phyloP scores from a whole-genome alignment of 2,797 vertebrate genomes.

The Octomys mimax region DNA sequence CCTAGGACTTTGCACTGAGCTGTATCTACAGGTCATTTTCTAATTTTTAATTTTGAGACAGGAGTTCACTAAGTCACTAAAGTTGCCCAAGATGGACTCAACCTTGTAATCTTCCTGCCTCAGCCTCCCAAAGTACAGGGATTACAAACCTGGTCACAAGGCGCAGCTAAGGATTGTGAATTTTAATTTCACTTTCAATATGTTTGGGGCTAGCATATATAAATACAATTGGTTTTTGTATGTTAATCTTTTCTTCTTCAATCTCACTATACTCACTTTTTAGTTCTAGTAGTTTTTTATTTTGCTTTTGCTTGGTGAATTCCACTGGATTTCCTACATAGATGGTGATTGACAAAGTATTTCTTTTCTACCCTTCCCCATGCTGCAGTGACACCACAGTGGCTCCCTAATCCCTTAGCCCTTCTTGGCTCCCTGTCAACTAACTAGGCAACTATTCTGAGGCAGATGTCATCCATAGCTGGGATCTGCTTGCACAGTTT shows the following conservation, averaged over 20 bases:
- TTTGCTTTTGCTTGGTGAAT: neutral
- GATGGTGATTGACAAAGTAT: conserved; percentile 31
- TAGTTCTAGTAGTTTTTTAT: conserved; percentile 9
- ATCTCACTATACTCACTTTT: conserved; percentile 11
- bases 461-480: conserved; percentile 7
- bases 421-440: conserved; percentile 27
- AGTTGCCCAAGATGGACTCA: neutral
- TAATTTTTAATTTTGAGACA: neutral
- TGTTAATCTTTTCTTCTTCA: conserved; percentile 22
- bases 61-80: neutral
- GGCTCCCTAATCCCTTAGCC: conserved; percentile 30
- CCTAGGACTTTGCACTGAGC: neutral
- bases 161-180: neutral
- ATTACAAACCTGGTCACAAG: neutral
- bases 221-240: conserved; percentile 44
- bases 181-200: conserved; percentile 61
- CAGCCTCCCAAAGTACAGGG: neutral
- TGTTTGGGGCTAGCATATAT: conserved; percentile 4
- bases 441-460: conserved; percentile 10
- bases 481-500: neutral
- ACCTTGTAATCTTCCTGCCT: neutral
- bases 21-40: neutral
- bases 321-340: conserved; percentile 54
- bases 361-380: conserved; percentile 12
- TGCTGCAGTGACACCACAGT: neutral